Conservation (phyloP, 2,888 invertebrate genomes). For the Liodrosophila aerea region DNA sequence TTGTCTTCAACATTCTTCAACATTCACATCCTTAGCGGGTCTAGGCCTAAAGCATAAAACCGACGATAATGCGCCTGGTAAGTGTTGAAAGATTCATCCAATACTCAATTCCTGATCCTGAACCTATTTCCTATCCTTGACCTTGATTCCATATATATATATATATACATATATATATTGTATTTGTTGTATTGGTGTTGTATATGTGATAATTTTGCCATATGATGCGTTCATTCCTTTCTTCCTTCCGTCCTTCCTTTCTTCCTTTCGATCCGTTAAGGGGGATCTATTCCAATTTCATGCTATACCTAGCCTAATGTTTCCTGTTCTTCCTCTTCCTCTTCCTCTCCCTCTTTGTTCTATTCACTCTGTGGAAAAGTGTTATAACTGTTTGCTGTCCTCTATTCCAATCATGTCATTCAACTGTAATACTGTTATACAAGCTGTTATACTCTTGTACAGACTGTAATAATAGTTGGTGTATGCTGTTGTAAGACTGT, state of each 20-base stretch:
- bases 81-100: slow-evolving; percentile 21
- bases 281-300: no score
- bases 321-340: not conserved
- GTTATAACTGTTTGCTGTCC: not conserved
- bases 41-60: slow-evolving; percentile 79
- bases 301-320: not conserved
- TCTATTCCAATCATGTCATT: slow-evolving; percentile 2
- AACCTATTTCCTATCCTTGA: not conserved
- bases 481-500: slow-evolving; percentile 2
- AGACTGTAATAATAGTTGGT: slow-evolving; percentile 4
- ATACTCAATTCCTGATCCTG: not conserved
- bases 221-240: not conserved
- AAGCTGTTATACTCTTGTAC: slow-evolving; percentile 10
- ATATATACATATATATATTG: no score
- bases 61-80: slow-evolving; percentile 57
- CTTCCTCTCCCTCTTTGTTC: not conserved
- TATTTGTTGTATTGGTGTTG: slow-evolving; percentile 26
- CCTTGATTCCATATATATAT: no score
- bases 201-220: slow-evolving; percentile 1
- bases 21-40: slow-evolving; percentile 66
- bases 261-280: not conserved
- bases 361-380: not conserved
- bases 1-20: slow-evolving; percentile 19
- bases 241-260: no score
- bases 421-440: slow-evolving; percentile 10